Conservation (phyloP, 2,797 vertebrate species). For the Dermochelys coriacea region DNA sequence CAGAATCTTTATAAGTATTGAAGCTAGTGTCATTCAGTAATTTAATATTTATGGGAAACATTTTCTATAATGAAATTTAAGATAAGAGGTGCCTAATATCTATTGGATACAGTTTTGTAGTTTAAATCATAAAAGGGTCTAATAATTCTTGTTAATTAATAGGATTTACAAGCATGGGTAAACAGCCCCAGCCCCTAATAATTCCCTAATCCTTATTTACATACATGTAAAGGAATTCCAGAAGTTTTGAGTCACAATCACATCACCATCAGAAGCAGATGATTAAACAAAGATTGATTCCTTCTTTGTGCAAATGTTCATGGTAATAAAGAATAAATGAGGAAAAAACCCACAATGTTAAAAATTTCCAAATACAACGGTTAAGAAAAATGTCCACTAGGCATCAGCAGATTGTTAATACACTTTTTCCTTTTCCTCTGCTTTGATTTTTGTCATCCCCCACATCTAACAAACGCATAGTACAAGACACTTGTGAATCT, state of each 20-base stretch:
- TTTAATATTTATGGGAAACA: rapidly evolving
- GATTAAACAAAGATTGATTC: background rate
- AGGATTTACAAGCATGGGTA: background rate
- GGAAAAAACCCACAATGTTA: background rate
- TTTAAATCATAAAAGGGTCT: background rate
- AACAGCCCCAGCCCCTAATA: background rate
- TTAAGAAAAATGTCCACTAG: background rate
- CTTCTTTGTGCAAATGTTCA: background rate
- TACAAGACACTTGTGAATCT: rapidly evolving
- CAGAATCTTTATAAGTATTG: background rate
- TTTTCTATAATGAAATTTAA: background rate
- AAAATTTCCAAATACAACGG: background rate
- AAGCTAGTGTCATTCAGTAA: rapidly evolving
- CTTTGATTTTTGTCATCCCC: background rate
- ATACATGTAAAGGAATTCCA: background rate
- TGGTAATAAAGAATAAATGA: background rate
- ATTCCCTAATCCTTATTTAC: background rate
- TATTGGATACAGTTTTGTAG: background rate
- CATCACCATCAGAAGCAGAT: background rate
- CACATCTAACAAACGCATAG: rapidly evolving
- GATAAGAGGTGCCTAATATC: rapidly evolving
- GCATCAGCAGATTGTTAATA: rapidly evolving
- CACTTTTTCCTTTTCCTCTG: background rate
- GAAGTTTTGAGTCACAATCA: background rate
- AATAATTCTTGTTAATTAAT: background rate